Percentiles rank a stretch among this genome's conserved stretches.
These are phyloP conservation scores for Agapostemon virescens DNA, from an alignment of 2,888 invertebrate species.

Conservation along the genomic window DNA sequence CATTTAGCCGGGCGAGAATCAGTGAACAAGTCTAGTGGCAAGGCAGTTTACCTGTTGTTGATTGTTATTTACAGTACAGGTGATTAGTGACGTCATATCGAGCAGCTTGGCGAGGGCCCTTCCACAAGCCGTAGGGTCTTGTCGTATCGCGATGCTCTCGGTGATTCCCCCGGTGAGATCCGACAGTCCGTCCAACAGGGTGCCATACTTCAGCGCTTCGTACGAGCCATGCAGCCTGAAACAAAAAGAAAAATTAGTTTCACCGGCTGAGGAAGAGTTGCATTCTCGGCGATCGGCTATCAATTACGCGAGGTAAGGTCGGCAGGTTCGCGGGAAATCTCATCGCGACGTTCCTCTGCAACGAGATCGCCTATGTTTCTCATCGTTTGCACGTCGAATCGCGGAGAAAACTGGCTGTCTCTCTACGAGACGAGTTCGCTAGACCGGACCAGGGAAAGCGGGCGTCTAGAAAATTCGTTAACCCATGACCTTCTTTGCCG, in stretches of 20 bases:
- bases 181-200: constrained; percentile 91
- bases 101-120: constrained; percentile 87
- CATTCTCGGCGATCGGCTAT: background rate
- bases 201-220: constrained; percentile 96
- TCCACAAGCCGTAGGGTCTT: constrained; percentile 86
- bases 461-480: constrained; percentile 57
- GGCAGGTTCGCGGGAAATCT: constrained; percentile 11
- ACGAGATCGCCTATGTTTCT: constrained; percentile 7
- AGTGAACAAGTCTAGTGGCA: background rate
- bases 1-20: background rate
- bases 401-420: constrained; percentile 52
- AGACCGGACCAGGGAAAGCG: constrained; percentile 67
- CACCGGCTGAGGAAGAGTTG: background rate
- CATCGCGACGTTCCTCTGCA: constrained; percentile 13
- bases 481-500: constrained; percentile 58
- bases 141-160: constrained; percentile 88
- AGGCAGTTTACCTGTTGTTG: constrained; percentile 68
- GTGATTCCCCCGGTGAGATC: constrained; percentile 95
- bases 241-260: constrained; percentile 49
- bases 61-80: constrained; percentile 86
- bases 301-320: constrained; percentile 9
- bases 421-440: constrained; percentile 53
- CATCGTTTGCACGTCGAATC: constrained; percentile 4
- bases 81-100: constrained; percentile 92
- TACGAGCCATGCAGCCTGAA: constrained; percentile 93